Evolutionary conservation across 1,140 invertebrate genomes (phyloP).

Genomic region (Caenorhabditis brenneri): DNA sequence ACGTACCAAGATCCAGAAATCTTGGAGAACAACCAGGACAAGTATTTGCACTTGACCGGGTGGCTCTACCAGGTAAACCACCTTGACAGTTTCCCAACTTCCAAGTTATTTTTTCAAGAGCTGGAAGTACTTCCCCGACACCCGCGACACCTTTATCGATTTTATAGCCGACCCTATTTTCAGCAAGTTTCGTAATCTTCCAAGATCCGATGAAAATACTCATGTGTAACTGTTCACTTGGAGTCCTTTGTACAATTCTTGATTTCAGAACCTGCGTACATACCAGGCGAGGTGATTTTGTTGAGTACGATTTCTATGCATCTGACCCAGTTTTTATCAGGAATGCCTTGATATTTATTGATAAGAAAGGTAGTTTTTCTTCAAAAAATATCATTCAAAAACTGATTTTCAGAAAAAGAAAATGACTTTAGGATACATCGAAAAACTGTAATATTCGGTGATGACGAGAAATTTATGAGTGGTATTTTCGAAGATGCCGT

Average conservation of each 20-base stretch:
- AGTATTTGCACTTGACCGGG: neutral
- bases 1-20: neutral
- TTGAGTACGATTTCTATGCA: neutral
- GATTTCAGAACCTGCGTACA: neutral
- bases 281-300: neutral
- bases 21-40: neutral
- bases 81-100: no score
- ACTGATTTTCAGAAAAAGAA: neutral
- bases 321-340: neutral
- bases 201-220: neutral
- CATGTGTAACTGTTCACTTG: neutral
- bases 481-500: neutral
- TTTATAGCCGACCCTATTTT: neutral
- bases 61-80: neutral
- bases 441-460: neutral
- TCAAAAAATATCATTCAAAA: neutral
- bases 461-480: neutral
- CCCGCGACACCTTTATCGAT: neutral
- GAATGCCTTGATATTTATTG: neutral
- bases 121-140: neutral
- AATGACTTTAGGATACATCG: no score
- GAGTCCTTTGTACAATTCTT: neutral
- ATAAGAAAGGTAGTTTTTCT: neutral
- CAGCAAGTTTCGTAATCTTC: neutral
- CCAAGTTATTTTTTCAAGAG: neutral